Conservation (phyloP, 2,888 invertebrate species). For the Rhimphoctona megacephalus region DNA sequence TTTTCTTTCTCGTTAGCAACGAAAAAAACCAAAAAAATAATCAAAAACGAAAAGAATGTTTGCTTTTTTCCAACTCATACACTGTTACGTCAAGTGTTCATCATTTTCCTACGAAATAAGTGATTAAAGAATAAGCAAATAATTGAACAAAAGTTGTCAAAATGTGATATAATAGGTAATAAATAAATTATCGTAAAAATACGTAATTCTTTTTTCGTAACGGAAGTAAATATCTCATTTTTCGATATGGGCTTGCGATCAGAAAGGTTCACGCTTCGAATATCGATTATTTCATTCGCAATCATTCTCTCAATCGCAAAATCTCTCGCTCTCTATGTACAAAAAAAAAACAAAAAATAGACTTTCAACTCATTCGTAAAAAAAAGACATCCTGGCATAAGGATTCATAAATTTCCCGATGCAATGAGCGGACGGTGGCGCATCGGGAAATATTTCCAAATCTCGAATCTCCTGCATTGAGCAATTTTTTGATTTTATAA, state of each 20-base stretch:
- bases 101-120: background rate
- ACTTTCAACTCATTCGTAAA: slow-evolving; percentile 72
- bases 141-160: background rate
- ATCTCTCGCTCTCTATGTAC: slow-evolving; percentile 67
- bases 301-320: slow-evolving; percentile 4
- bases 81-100: background rate
- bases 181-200: background rate
- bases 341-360: slow-evolving; percentile 73
- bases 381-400: slow-evolving; percentile 63
- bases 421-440: slow-evolving; percentile 25
- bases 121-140: background rate
- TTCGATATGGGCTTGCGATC: background rate
- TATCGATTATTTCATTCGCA: background rate
- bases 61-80: background rate
- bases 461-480: slow-evolving; percentile 43
- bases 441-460: slow-evolving; percentile 29
- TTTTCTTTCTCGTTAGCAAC: background rate
- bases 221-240: background rate
- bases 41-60: background rate
- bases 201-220: background rate
- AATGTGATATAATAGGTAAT: background rate
- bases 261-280: background rate
- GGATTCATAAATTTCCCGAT: slow-evolving; percentile 40
- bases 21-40: background rate
- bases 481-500: slow-evolving; percentile 53